Base-by-base conservation (phyloP, 2,797 vertebrate species). In the Remorina albescens region DNA sequence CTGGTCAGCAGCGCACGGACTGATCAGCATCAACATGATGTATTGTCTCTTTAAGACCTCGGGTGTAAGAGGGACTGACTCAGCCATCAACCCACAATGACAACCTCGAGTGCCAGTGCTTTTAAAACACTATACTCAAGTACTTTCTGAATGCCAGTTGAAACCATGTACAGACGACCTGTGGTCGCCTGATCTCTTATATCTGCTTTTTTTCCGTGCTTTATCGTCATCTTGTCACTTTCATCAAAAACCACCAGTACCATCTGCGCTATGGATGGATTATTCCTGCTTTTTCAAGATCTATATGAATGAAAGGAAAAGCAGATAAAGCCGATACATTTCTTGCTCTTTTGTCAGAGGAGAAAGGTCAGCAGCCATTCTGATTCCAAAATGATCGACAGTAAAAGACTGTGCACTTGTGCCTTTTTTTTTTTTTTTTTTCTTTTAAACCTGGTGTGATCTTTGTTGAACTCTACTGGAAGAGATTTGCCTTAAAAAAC, bases 401-500 rank as follows among this genome's bases (percentile, higher is more conserved):
- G 92, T 83, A 88, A 95, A 93, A 95, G 93, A 95, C 88, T 89
- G 94, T 81, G 88, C 93, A 92, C 95, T 96, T 91, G 96, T 98
- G 97, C 97, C 97, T 98, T 98, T 97, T 81, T 71, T 62, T 34
- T 71, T 62, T 34, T 57, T 54, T 57, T 68, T 50, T 84, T 92
- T n/a, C 54, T 54, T 57, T 60, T 47, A 78, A 94, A 93, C 93
- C 92, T 88, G 92, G 91, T 94, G 95, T 95, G 92, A 93, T 94
- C 86, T 90, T 87, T 91, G 88, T 95, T 93, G 93, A 95, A 94
- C 94, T 95, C 91, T 64, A 67, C 51, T 65, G 42, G 68, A 95
- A 95, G 95, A 96, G 94, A 93, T 84, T 96, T 97, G 97, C 97
- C 97, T 99, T 98, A 97, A 97, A 95, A 49, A 13, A 94, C 87